Conservation (phyloP, 2,888 invertebrate species). For the Celastrina argiolus region DNA sequence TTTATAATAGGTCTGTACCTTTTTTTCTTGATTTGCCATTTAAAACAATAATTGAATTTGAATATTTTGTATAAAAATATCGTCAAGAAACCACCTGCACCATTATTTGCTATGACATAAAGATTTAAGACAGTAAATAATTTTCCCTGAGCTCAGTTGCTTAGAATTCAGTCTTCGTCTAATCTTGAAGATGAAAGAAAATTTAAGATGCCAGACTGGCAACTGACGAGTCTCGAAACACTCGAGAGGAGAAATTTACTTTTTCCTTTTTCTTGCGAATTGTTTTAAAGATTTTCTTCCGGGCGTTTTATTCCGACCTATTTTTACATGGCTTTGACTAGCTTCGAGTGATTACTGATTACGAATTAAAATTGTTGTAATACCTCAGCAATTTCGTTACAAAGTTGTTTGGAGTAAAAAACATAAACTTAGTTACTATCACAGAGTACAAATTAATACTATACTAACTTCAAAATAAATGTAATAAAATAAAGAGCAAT, state of each 20-base stretch:
- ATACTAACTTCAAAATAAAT: too few species aligned
- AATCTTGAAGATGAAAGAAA: constrained; percentile 26
- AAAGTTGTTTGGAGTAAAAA: too few species aligned
- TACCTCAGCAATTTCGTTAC: background rate
- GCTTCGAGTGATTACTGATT: background rate
- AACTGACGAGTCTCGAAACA: constrained; percentile 20
- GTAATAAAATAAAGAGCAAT: too few species aligned
- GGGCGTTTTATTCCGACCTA: background rate
- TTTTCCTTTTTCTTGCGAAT: constrained; percentile 15
- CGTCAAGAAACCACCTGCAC: background rate
- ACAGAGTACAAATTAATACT: too few species aligned
- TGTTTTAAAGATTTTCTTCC: constrained; percentile 18
- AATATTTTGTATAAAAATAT: too few species aligned
- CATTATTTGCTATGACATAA: background rate
- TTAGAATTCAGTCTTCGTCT: constrained; percentile 22
- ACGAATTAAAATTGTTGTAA: background rate
- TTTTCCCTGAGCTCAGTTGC: background rate
- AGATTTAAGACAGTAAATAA: constrained; percentile 10
- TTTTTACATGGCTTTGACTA: background rate
- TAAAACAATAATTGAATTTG: too few species aligned
- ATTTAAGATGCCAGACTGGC: constrained; percentile 25
- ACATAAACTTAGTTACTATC: too few species aligned
- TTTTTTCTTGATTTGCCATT: too few species aligned
- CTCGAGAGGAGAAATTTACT: constrained; percentile 9
- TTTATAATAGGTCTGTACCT: too few species aligned